phyloP scores from a whole-genome alignment of 2,113 vertebrate genomes.

The Cromileptes altivelis region DNA sequence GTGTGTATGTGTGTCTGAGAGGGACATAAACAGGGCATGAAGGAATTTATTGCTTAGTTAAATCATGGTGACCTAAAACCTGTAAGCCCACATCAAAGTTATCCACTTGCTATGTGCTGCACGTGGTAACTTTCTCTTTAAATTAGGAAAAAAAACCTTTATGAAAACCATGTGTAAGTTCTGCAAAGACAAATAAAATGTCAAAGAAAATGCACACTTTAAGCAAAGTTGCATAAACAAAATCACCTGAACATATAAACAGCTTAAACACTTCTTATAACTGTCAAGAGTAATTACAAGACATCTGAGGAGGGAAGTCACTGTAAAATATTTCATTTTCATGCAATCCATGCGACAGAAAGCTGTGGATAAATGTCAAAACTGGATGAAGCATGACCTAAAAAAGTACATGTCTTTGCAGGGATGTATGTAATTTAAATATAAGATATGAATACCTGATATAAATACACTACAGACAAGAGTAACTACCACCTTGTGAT shows the following conservation, averaged over 20 bases:
- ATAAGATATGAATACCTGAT: constrained; percentile 10
- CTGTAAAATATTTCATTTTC: not conserved
- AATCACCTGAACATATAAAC: not conserved
- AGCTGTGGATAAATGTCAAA: not conserved
- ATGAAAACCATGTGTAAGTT: constrained; percentile 23
- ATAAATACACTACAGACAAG: constrained; percentile 26
- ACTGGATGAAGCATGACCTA: not conserved
- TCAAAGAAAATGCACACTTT: constrained; percentile 4
- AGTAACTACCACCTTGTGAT: constrained; percentile 32
- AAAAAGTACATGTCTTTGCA: constrained; percentile 5
- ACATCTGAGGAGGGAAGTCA: not conserved
- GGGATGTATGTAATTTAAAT: constrained; percentile 23
- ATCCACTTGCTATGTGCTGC: constrained; percentile 15
- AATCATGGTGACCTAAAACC: constrained; percentile 52
- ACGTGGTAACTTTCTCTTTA: constrained; percentile 26
- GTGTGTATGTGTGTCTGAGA: constrained; percentile 14
- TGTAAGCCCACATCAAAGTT: constrained; percentile 56
- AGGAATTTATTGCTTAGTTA: constrained; percentile 60
- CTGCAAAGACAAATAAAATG: not conserved
- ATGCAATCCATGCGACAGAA: not conserved
- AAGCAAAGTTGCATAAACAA: not conserved
- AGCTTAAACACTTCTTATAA: not conserved
- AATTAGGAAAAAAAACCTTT: constrained; percentile 21
- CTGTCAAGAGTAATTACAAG: not conserved
- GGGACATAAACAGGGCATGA: constrained; percentile 36